Conservation (phyloP, 2,888 invertebrate genomes). For the Eristalis arbustorum region DNA sequence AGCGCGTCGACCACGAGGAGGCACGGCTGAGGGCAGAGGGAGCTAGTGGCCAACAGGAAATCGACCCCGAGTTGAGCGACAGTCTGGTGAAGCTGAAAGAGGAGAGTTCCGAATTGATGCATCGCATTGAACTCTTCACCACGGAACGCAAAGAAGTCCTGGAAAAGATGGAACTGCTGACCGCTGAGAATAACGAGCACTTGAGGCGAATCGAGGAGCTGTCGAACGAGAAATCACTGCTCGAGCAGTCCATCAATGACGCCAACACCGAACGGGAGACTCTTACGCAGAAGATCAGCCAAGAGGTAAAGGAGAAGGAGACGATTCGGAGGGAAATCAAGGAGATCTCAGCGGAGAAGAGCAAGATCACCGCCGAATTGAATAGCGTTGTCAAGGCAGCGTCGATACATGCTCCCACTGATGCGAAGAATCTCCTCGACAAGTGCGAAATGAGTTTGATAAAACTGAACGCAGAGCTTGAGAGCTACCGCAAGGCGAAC, state of each 20-base stretch:
- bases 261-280: conserved; percentile 59
- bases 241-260: conserved; percentile 74
- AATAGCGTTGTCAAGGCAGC: conserved; percentile 77
- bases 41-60: conserved; percentile 72
- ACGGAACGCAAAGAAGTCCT: conserved; percentile 86
- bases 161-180: conserved; percentile 85
- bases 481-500: conserved; percentile 78
- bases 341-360: conserved; percentile 73
- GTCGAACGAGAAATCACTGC: conserved; percentile 81
- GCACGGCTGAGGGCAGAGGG: conserved; percentile 33
- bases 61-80: conserved; percentile 81
- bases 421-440: conserved; percentile 74
- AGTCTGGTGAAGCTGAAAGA: conserved; percentile 83
- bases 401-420: conserved; percentile 67
- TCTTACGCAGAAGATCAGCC: conserved; percentile 78
- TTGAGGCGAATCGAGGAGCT: conserved; percentile 81
- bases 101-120: conserved; percentile 85
- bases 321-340: conserved; percentile 74
- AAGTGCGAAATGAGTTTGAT: conserved; percentile 77
- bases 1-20: conserved; percentile 76
- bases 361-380: conserved; percentile 75
- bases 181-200: conserved; percentile 83
- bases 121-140: conserved; percentile 86
- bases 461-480: conserved; percentile 77
- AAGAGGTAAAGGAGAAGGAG: conserved; percentile 81